Percentiles rank a stretch among this genome's conserved stretches.
These are phyloP conservation scores for Parnassius glacialis DNA, from an alignment of 2,888 invertebrate species.

Conservation along the genomic window DNA sequence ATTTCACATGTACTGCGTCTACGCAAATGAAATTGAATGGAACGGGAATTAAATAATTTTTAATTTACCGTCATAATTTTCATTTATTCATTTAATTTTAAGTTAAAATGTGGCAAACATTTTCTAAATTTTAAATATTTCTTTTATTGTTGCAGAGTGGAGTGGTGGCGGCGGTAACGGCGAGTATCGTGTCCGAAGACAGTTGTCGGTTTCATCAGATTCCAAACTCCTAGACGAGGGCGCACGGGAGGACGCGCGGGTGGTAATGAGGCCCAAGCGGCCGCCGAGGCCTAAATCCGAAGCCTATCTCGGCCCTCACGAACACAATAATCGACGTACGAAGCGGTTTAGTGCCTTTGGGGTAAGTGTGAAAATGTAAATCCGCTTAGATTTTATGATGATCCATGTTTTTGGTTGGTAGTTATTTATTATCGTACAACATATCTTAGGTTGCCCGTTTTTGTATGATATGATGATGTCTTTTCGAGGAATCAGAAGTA, in stretches of 20 bases:
- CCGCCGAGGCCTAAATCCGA: constrained; percentile 98
- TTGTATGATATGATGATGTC: too few species aligned
- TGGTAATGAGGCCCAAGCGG: constrained; percentile 93
- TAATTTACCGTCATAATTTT: too few species aligned
- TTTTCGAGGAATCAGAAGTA: too few species aligned
- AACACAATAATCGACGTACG: constrained; percentile 89
- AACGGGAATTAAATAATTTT: too few species aligned
- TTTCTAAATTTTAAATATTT: constrained; percentile 1
- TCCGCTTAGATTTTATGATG: constrained; percentile 1
- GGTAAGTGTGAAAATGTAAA: constrained; percentile 80
- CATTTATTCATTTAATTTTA: too few species aligned
- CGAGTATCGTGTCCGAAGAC: constrained; percentile 92
- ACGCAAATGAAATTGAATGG: too few species aligned
- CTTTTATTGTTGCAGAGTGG: constrained; percentile 84
- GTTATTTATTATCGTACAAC: too few species aligned
- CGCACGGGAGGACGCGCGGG: constrained; percentile 92
- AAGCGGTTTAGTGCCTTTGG: constrained; percentile 98
- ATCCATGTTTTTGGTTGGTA: not conserved
- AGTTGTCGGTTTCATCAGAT: constrained; percentile 95
- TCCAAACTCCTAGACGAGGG: constrained; percentile 95
- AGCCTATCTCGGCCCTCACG: constrained; percentile 90
- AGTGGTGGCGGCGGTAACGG: constrained; percentile 84
- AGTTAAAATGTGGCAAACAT: too few species aligned
- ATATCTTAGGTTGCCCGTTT: too few species aligned
- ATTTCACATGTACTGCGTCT: too few species aligned